These are phyloP conservation scores for Aythya baeri DNA, from an alignment of 2,113 vertebrate species.

Conservation along the genomic window DNA sequence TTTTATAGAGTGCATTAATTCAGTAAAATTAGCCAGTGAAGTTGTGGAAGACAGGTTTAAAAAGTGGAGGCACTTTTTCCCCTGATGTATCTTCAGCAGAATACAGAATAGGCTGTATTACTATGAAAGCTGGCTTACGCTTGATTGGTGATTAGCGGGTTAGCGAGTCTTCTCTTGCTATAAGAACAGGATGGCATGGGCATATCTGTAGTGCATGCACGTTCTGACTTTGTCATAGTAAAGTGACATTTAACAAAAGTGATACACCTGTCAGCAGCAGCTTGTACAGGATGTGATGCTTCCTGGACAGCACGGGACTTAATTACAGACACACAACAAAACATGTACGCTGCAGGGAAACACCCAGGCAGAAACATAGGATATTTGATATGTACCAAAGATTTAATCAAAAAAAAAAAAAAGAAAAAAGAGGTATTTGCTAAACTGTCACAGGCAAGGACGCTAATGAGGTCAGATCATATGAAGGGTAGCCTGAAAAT, in stretches of 20 bases:
- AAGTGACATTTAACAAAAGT: slow-evolving; percentile 29
- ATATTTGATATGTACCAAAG: accelerated
- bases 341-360: neutral
- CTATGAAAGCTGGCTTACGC: neutral
- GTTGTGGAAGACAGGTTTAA: neutral
- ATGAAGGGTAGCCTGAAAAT: neutral
- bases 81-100: neutral
- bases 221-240: neutral
- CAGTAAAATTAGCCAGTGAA: neutral
- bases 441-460: neutral
- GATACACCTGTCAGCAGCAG: accelerated
- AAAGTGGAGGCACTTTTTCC: neutral
- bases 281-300: neutral
- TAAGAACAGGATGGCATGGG: neutral
- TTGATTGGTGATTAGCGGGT: neutral
- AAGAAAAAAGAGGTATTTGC: neutral
- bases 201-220: neutral
- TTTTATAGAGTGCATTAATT: neutral
- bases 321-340: neutral
- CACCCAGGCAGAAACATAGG: neutral
- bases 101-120: neutral
- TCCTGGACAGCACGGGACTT: neutral
- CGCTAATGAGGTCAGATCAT: neutral
- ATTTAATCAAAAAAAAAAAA: neutral
- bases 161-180: neutral